Evolutionary conservation across 2,113 vertebrate genomes (phyloP).

Genomic region (Oryzias curvinotus): DNA sequence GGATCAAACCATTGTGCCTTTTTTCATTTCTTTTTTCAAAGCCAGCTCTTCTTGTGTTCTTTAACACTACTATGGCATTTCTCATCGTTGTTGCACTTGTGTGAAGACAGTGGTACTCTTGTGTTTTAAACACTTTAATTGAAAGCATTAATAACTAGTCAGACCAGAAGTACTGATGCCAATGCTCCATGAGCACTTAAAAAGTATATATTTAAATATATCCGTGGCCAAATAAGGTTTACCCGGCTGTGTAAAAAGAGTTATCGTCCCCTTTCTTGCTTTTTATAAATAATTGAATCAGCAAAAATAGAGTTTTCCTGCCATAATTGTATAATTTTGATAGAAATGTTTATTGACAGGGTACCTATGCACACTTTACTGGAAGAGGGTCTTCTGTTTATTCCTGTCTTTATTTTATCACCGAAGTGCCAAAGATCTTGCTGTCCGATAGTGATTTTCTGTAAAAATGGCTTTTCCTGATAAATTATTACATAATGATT

Average conservation of each 20-base stretch:
- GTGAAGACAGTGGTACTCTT: slow-evolving; percentile 20
- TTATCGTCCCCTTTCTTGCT: slow-evolving; percentile 25
- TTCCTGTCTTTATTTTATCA: slow-evolving; percentile 35
- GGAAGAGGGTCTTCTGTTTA: slow-evolving; percentile 21
- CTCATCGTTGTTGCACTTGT: slow-evolving; percentile 32
- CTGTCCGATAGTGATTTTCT: slow-evolving; percentile 35
- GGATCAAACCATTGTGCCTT: slow-evolving; percentile 59
- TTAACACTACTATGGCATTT: slow-evolving; percentile 22
- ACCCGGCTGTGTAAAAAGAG: slow-evolving; percentile 18
- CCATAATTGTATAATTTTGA: slow-evolving; percentile 44
- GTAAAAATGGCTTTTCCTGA: slow-evolving; percentile 47
- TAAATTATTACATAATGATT: slow-evolving; percentile 64
- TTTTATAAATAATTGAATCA: slow-evolving; percentile 51
- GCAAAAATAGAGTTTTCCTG: slow-evolving; percentile 14
- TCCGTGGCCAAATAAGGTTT: slow-evolving; percentile 5
- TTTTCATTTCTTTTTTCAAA: slow-evolving; percentile 31
- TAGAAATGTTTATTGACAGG: slow-evolving; percentile 55
- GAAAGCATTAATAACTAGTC: slow-evolving; percentile 8
- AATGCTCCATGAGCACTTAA: slow-evolving; percentile 54
- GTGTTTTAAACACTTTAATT: slow-evolving; percentile 21
- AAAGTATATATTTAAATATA: slow-evolving; percentile 20
- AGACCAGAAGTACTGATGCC: slow-evolving; percentile 6
- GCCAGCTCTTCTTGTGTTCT: slow-evolving; percentile 23
- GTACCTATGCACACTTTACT: slow-evolving; percentile 56
- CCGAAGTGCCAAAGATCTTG: slow-evolving; percentile 63